Evolutionary conservation across 2,888 invertebrate genomes (phyloP), one percentile per base, ranked within the genome.

Genomic region (Zaprionus bogoriensis): DNA sequence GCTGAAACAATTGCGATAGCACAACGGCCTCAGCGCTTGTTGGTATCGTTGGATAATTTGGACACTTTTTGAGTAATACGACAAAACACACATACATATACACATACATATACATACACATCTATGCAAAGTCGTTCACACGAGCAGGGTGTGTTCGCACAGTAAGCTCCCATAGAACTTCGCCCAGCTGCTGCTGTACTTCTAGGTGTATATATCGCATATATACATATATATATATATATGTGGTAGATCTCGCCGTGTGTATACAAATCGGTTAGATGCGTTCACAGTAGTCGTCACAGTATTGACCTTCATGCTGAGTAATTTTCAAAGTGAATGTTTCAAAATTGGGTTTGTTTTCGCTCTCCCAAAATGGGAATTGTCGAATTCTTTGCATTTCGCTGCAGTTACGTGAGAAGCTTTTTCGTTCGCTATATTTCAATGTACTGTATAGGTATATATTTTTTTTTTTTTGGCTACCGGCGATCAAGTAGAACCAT

Each of bases 221-320:
- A 6, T 23, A 25, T 12, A 32, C 19, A 36, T 36, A n/a, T 22
- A 41, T 66, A 39, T 25, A 25, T 39, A 5, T 39, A 39, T 36
- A 14, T 36, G 20, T 12, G 14, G 32, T 12, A 32, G n/a, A 32
- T 32, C 27, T 27, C 27, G 14, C 32, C 6, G 38, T 39, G 2
- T 17, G 20, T 39, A 22, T 42, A 39, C 28, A 42, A 42, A 38
- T 53, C 25, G 48, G 47, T 38, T 63, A 48, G 59, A 61, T 69
- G 28, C 42, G 19, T 50, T 28, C 44, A 45, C 63, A 65, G 71
- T 63, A 51, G 53, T 75, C 52, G 70, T 60, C 74, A 39, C 76
- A 78, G 39, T 78, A 76, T 78, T 80, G 82, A 80, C 80, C 80
- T 80, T 80, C 80, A 80, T 76, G 80, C 67, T 79, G 63, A 51